Base-by-base conservation (phyloP, 2,797 vertebrate species). In the Spinus olivaceus region DNA sequence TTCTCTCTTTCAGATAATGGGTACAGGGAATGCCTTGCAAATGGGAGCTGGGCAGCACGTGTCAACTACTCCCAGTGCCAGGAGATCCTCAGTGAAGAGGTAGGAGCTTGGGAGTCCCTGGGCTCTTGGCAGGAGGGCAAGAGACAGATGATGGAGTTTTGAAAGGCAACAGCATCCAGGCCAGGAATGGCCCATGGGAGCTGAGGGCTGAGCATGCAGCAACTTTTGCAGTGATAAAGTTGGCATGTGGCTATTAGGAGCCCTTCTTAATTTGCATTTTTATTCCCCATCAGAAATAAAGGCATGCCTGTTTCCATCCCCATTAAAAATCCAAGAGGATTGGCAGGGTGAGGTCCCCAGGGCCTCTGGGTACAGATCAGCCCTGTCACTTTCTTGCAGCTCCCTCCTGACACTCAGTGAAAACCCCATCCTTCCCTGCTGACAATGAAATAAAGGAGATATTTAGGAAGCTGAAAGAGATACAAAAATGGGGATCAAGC, bases 61-160 rank as follows among this genome's bases (percentile, higher is more conserved):
- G 98, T 99, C 94, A 99, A 99, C 97, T 99, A 99, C 95, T 99
- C 99, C 10, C 98, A 99, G 97, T 99, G 99, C 97, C 98, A 98
- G 95, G 98, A 99, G 97, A 99, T 99, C 91, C 98, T 99, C 94
- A 98, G 97, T 1, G 98, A 99, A 87, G 98, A 99, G 99, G 99
- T 99, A 97, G 92, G 90, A 77, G 15, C 9, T 32, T 9, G 10
- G 28, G 3, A 73, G 12, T 8, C 5, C 15, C 19, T 2, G 1
- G 50, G 53, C 42, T 88, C 42, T 33, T 32, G 35, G 47, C 17
- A 51, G n/a, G 10, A 74, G 13, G 44, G 16, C 12, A 5, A 66
- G 57, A 67, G 47, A 35, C 21, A 72, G 35, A 28, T 9, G 22
- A 6, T 19, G 16, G 44, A 60, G 7, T 53, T 67, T 47, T 25